phyloP scores from a whole-genome alignment of 2,888 invertebrate genomes.

The Stenchaetothrips biformis region DNA sequence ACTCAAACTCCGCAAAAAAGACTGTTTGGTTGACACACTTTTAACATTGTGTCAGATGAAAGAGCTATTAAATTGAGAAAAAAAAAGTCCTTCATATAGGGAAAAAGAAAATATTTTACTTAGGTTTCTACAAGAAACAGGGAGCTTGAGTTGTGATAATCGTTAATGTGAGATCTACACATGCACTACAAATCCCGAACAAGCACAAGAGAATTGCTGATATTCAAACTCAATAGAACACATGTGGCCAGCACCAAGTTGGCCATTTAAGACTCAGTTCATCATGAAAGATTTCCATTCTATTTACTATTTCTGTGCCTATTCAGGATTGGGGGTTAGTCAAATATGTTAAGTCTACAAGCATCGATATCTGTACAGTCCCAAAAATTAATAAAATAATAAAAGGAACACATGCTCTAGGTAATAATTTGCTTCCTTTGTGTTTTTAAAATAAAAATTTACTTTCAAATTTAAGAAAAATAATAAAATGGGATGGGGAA shows the following conservation, averaged over 20 bases:
- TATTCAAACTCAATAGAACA: no score
- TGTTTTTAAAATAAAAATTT: constrained; percentile 19
- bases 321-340: background rate
- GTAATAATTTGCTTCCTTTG: constrained; percentile 13
- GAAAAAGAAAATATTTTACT: no score
- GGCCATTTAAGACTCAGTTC: background rate
- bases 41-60: no score
- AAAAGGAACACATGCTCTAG: constrained; percentile 9
- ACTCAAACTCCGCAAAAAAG: background rate
- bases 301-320: background rate
- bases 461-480: constrained; percentile 2
- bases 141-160: background rate
- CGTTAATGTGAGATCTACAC: background rate
- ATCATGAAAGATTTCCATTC: background rate
- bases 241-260: no score
- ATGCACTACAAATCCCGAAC: constrained; percentile 1
- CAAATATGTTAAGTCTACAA: background rate
- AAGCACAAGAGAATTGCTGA: background rate
- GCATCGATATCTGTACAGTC: constrained; percentile 15
- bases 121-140: background rate
- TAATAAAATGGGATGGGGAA: background rate
- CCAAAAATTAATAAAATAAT: background rate
- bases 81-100: no score
- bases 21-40: no score
- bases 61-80: no score